Evolutionary conservation across 2,797 vertebrate genomes (phyloP).

Genomic region (Mus spretus): DNA sequence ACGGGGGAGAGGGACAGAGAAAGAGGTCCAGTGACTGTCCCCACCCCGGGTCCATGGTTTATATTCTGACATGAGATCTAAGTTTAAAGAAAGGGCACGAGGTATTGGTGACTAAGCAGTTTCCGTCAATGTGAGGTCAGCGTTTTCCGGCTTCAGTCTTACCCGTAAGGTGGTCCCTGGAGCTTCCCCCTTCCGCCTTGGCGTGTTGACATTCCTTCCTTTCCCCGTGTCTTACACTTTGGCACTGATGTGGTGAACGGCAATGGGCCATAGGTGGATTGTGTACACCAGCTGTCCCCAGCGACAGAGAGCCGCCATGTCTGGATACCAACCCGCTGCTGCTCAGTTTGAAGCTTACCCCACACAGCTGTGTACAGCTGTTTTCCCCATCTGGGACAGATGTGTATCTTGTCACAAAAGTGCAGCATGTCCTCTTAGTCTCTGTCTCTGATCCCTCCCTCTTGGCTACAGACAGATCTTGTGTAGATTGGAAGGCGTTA

Average conservation of each 20-base stretch:
- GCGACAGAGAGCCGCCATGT: accelerated
- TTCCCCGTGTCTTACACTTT: accelerated
- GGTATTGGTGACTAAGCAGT: not conserved
- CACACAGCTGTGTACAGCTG: not conserved
- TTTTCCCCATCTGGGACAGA: not conserved
- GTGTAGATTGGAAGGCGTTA: not conserved
- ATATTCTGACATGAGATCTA: not conserved
- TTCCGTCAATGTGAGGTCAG: too few species aligned
- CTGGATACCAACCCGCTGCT: not conserved
- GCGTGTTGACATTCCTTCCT: not conserved
- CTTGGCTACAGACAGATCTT: not conserved
- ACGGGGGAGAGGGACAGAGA: not conserved
- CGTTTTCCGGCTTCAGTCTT: not conserved
- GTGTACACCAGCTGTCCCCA: accelerated
- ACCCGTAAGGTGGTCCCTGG: not conserved
- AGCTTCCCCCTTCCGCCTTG: too few species aligned
- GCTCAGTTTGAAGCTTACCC: not conserved
- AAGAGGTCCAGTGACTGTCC: not conserved
- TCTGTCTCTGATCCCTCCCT: not conserved
- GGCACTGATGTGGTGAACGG: accelerated
- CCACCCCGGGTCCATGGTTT: not conserved
- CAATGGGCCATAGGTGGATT: accelerated
- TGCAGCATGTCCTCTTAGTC: not conserved
- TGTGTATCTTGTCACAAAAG: not conserved
- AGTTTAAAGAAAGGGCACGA: not conserved